Conservation (phyloP, 2,113 vertebrate genomes). For the Rhegmatorhina hoffmannsi region DNA sequence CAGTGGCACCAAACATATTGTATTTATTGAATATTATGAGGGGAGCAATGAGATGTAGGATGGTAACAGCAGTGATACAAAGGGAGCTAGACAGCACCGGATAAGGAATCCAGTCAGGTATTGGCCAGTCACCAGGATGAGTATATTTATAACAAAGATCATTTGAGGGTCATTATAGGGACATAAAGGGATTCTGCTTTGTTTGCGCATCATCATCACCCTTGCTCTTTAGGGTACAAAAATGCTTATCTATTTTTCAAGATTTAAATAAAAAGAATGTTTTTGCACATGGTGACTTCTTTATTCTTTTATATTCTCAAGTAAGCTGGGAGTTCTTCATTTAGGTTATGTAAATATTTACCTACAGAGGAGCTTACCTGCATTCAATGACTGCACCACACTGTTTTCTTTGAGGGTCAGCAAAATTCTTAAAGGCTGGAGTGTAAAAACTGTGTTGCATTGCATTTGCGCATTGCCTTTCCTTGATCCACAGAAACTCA, state of each 20-base stretch:
- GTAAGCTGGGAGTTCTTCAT: neutral
- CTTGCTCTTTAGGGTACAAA: neutral
- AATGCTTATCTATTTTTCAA: neutral
- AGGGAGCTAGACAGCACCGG: neutral
- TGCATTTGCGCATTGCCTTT: neutral
- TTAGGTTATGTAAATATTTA: neutral
- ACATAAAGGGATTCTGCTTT: conserved; percentile 23
- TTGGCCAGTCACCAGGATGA: conserved; percentile 50
- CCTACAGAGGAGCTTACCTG: neutral
- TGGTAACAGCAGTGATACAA: neutral
- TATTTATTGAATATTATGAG: conserved; percentile 27
- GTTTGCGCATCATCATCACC: neutral
- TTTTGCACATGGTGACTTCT: neutral
- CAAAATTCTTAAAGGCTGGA: conserved; percentile 25
- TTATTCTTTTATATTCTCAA: neutral
- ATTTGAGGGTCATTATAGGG: conserved; percentile 46
- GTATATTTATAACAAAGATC: conserved; percentile 56
- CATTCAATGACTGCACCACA: neutral
- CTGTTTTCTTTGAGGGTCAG: conserved; percentile 11
- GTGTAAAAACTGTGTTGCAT: neutral
- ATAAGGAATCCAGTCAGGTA: conserved; percentile 32
- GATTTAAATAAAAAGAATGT: neutral
- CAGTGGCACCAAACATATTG: conserved; percentile 23
- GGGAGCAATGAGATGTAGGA: neutral
- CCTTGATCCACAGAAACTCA: neutral